These are phyloP conservation scores for Bombus balteatus DNA, from an alignment of 1,140 invertebrate genomes.

Conservation along the genomic window DNA sequence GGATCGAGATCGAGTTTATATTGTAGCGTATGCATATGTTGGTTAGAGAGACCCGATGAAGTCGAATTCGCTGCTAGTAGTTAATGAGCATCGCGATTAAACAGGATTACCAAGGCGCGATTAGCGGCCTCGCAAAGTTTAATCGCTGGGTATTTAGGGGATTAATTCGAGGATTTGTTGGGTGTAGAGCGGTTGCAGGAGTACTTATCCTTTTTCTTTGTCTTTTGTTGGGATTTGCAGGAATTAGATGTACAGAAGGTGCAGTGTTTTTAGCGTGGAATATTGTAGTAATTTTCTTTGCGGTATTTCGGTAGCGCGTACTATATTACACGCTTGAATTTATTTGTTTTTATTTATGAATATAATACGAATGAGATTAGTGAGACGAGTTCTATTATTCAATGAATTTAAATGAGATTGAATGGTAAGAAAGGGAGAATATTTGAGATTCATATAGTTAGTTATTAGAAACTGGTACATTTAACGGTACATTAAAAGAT, in stretches of 20 bases:
- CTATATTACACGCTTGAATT: no score
- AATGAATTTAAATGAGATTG: background rate
- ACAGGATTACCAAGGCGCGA: background rate
- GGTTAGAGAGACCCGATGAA: background rate
- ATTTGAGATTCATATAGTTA: background rate
- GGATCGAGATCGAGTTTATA: slow-evolving; percentile 4
- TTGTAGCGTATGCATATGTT: background rate
- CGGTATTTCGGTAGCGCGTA: no score
- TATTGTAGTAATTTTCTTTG: no score
- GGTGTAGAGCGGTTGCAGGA: background rate
- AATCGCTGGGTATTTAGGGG: background rate
- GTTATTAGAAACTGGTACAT: background rate
- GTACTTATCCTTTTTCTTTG: background rate
- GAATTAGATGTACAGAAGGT: background rate
- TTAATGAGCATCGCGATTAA: background rate
- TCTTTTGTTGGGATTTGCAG: background rate
- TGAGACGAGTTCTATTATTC: background rate
- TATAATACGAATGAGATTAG: background rate
- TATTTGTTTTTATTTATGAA: background rate
- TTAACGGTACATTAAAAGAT: no score
- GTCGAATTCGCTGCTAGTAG: background rate
- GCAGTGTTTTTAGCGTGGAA: no score
- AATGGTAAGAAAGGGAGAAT: background rate
- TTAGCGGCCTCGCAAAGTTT: background rate
- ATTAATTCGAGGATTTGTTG: background rate